Percentiles rank a stretch among this genome's conserved stretches.
Evolutionary conservation across 2,888 invertebrate genomes (phyloP).

Genomic region (Elysia crispata): DNA sequence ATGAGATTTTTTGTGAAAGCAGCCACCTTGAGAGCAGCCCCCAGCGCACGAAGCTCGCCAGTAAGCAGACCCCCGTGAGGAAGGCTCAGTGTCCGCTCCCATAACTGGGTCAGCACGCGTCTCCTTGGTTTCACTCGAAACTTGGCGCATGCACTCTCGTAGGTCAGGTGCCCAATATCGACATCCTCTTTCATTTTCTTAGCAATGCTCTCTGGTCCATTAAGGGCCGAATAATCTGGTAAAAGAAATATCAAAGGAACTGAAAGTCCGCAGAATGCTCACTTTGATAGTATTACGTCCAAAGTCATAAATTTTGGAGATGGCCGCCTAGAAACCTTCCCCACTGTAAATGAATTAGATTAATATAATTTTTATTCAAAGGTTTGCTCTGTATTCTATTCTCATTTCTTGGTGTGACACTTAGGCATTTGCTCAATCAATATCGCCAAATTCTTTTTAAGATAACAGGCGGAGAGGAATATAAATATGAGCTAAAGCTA

Average conservation of each 20-base stretch:
- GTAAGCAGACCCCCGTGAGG: slow-evolving; percentile 67
- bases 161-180: slow-evolving; percentile 64
- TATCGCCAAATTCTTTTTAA: no score
- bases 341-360: no score
- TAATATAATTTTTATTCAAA: no score
- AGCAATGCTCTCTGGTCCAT: slow-evolving; percentile 19
- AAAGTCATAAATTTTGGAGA: no score
- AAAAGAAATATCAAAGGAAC: not conserved
- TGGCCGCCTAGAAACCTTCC: no score
- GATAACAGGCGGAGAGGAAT: no score
- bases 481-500: no score
- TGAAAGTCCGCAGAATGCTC: no score
- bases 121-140: slow-evolving; percentile 60
- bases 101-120: slow-evolving; percentile 62
- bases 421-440: no score
- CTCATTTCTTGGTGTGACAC: no score
- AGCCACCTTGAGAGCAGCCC: slow-evolving; percentile 66
- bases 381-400: no score
- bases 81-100: slow-evolving; percentile 60
- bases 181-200: slow-evolving; percentile 51
- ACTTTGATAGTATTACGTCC: not conserved
- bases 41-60: slow-evolving; percentile 67
- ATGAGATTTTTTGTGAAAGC: no score
- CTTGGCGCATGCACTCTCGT: slow-evolving; percentile 62
- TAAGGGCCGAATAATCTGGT: slow-evolving; percentile 40